These are phyloP conservation scores for Cirrhinus mrigala DNA, from an alignment of 2,797 vertebrate genomes.

Conservation along the genomic window DNA sequence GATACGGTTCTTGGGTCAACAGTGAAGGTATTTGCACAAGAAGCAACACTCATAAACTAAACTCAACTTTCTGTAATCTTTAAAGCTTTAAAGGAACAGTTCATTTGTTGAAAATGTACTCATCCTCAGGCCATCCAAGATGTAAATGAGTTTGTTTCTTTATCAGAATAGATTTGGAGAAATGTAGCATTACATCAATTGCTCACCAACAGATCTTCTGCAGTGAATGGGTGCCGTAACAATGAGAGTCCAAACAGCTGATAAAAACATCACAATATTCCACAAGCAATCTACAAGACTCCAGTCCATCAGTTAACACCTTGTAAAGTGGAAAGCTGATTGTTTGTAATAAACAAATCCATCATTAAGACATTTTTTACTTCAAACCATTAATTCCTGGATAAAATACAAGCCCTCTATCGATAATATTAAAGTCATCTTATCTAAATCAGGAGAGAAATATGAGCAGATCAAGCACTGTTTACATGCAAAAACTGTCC, in stretches of 20 bases:
- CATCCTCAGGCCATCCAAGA: neutral
- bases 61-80: neutral
- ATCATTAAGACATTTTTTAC: neutral
- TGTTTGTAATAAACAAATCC: neutral
- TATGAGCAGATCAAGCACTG: neutral
- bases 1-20: neutral
- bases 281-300: neutral
- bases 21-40: neutral
- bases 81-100: neutral
- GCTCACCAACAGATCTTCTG: neutral
- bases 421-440: neutral
- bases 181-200: neutral
- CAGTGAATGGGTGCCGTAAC: neutral
- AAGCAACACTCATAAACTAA: neutral
- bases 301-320: neutral
- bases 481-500: neutral
- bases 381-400: neutral
- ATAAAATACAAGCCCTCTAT: neutral
- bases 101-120: neutral
- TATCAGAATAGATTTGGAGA: neutral
- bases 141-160: neutral
- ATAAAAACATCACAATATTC: neutral
- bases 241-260: neutral
- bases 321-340: neutral
- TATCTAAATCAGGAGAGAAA: neutral